A percentile compares a stretch with the other conserved stretches of the same genome.
phyloP scores from a whole-genome alignment of 2,888 invertebrate species.

The Cordilura impudica region DNA sequence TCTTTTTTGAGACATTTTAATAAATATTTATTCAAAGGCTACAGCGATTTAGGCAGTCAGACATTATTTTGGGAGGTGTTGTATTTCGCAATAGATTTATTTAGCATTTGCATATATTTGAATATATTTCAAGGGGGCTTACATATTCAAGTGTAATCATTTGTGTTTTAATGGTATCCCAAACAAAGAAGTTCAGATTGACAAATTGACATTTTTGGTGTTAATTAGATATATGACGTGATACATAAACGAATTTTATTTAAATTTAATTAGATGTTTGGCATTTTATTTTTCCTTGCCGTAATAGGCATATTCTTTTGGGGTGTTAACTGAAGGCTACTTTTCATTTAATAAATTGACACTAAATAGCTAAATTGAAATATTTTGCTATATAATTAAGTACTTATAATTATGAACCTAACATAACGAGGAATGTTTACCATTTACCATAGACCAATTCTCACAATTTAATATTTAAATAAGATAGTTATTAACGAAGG shows the following conservation, averaged over 20 bases:
- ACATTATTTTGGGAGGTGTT: not conserved
- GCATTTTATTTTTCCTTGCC: not conserved
- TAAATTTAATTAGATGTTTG: conserved; percentile 47
- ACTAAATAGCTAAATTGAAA: not conserved
- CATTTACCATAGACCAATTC: too few relatives aligned
- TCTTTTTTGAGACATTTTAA: not conserved
- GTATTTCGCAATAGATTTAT: not conserved
- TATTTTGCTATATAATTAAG: conserved; percentile 4
- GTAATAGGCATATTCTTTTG: not conserved
- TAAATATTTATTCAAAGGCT: not conserved
- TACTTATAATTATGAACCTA: not conserved
- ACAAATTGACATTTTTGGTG: conserved; percentile 63
- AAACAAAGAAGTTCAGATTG: conserved; percentile 38
- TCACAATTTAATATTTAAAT: too few relatives aligned
- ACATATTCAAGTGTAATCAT: too few relatives aligned
- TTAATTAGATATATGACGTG: conserved; percentile 52
- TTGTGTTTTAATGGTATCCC: not conserved
- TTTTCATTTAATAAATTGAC: conserved; percentile 1
- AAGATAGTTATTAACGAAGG: too few relatives aligned
- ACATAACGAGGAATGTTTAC: too few relatives aligned
- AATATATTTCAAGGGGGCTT: too few relatives aligned
- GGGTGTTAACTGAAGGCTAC: conserved; percentile 9
- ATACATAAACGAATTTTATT: conserved; percentile 36
- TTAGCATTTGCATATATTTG: conserved; percentile 3
- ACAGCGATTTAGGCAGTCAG: not conserved